These are phyloP conservation scores for Drosophila neutralis DNA, from an alignment of 2,888 invertebrate species.

Conservation along the genomic window DNA sequence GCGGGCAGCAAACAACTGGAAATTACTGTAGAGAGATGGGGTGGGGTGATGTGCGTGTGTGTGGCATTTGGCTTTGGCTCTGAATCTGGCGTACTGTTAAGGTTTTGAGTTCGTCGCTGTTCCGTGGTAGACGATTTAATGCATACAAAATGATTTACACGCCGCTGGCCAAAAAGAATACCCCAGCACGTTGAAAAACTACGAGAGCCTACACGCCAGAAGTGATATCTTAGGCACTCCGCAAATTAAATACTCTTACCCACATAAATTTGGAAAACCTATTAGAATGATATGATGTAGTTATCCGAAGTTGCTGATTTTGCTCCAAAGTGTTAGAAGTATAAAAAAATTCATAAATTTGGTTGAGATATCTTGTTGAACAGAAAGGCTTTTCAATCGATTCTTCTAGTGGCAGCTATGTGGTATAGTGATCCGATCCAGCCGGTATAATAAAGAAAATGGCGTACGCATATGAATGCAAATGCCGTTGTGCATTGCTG, in stretches of 20 bases:
- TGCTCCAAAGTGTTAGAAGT: background rate
- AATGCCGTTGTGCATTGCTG: slow-evolving; percentile 8
- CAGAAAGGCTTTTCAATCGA: background rate
- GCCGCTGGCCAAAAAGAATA: slow-evolving; percentile 76
- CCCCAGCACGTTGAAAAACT: slow-evolving; percentile 43
- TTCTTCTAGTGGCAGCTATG: background rate
- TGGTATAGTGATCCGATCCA: background rate
- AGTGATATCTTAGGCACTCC: background rate
- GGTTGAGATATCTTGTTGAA: background rate
- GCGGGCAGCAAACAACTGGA: slow-evolving; percentile 21
- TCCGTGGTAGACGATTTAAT: slow-evolving; percentile 75
- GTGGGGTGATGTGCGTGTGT: background rate
- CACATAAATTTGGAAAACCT: background rate
- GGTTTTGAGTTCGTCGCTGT: slow-evolving; percentile 16
- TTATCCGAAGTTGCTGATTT: too few relatives aligned
- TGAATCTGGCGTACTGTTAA: background rate
- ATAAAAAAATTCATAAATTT: background rate
- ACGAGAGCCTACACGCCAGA: slow-evolving; percentile 1
- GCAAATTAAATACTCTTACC: background rate
- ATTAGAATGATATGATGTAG: too few relatives aligned
- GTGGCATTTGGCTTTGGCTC: background rate
- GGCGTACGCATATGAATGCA: slow-evolving; percentile 37
- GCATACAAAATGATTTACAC: slow-evolving; percentile 81
- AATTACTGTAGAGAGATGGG: background rate
- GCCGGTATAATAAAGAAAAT: background rate